Percentiles rank a stretch among this genome's conserved stretches.
Conservation (phyloP, 1,140 invertebrate species). For the Manduca sexta region DNA sequence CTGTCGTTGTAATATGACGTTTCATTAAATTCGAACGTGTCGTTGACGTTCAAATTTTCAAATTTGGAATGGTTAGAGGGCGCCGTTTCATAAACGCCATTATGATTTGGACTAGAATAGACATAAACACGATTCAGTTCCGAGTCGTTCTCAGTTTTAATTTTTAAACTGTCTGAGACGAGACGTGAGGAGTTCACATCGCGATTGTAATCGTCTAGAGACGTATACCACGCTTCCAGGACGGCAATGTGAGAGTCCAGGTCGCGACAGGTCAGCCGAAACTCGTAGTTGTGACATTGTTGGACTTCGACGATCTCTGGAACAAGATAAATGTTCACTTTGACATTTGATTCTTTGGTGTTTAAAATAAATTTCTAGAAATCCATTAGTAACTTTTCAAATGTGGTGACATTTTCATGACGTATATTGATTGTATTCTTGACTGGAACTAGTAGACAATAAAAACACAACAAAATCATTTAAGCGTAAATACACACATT, state of each 20-base stretch:
- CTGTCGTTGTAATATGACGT: conserved; percentile 13
- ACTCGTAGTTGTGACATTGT: conserved; percentile 64
- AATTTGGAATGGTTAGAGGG: conserved; percentile 43
- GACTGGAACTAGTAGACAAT: too few relatives aligned
- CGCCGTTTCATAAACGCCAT: conserved; percentile 53
- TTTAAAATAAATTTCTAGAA: too few relatives aligned
- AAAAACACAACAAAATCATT: too few relatives aligned
- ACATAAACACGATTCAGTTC: conserved; percentile 52
- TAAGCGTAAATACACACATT: too few relatives aligned
- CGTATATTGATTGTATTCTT: too few relatives aligned
- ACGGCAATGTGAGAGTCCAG: conserved; percentile 70
- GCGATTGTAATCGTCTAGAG: conserved; percentile 41
- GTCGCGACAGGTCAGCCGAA: conserved; percentile 69
- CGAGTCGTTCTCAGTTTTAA: conserved; percentile 54
- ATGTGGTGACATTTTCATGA: too few relatives aligned
- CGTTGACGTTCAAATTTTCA: conserved; percentile 37
- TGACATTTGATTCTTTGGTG: not conserved
- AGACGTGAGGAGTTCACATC: conserved; percentile 28
- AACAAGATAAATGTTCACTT: conserved; percentile 27
- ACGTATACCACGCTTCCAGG: conserved; percentile 70
- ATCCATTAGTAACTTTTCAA: too few relatives aligned
- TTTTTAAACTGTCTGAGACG: conserved; percentile 13
- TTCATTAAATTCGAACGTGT: conserved; percentile 26
- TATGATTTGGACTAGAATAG: conserved; percentile 61
- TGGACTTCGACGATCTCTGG: conserved; percentile 74